phyloP scores from a whole-genome alignment of 2,797 vertebrate genomes.

The Mormyrops attenuatus region DNA sequence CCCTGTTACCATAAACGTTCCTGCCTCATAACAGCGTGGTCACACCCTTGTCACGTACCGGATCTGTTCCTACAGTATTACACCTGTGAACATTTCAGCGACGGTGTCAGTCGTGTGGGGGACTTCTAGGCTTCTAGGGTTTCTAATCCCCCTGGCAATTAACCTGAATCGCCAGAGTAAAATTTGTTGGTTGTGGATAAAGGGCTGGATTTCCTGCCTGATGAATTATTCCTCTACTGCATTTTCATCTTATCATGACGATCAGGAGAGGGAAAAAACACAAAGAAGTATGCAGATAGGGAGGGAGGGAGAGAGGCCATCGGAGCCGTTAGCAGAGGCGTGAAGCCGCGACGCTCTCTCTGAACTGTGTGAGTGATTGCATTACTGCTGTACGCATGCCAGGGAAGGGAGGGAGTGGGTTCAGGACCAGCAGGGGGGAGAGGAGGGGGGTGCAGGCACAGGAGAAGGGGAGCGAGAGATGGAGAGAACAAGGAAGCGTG shows the following conservation, averaged over 20 bases:
- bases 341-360: conserved; percentile 26
- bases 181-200: neutral
- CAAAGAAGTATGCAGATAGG: conserved; percentile 19
- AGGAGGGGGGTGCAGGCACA: neutral
- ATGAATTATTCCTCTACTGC: neutral
- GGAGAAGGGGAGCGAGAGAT: neutral
- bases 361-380: conserved; percentile 32
- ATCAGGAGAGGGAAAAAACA: neutral
- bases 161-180: neutral
- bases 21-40: neutral
- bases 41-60: neutral
- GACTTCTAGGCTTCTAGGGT: too few species aligned
- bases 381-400: conserved; percentile 33
- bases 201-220: neutral
- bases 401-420: conserved; percentile 29
- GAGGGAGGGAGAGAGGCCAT: neutral
- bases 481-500: conserved; percentile 5
- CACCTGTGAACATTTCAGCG: neutral
- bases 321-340: conserved; percentile 10
- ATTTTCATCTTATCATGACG: conserved; percentile 31
- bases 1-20: neutral
- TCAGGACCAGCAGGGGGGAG: neutral
- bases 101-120: neutral
- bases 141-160: neutral
- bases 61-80: neutral